Percentiles rank a stretch among this genome's conserved stretches.
Conservation (phyloP, 2,113 vertebrate species). For the Sylvia atricapilla region DNA sequence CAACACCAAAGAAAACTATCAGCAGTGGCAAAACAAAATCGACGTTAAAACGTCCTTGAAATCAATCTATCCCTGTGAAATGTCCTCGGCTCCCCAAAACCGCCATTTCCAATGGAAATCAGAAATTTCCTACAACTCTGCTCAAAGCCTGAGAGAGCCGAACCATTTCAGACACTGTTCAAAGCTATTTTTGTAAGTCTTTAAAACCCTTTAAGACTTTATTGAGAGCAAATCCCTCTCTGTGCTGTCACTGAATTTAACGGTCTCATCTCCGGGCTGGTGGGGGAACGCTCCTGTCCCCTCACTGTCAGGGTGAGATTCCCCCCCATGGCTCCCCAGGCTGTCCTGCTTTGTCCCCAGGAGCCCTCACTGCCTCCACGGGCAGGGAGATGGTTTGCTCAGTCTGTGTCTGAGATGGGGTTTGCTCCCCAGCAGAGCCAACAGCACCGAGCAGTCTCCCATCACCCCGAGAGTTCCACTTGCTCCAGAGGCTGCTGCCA, state of each 20-base stretch:
- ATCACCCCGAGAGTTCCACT: not conserved
- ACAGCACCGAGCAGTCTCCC: not conserved
- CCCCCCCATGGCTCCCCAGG: rapidly evolving
- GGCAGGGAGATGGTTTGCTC: not conserved
- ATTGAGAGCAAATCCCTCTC: not conserved
- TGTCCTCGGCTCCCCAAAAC: not conserved
- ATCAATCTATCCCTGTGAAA: not conserved
- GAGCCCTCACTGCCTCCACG: rapidly evolving
- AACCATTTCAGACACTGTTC: not conserved
- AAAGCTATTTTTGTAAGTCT: not conserved
- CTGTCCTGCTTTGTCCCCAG: not conserved
- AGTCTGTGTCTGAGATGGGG: rapidly evolving
- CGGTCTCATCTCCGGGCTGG: rapidly evolving
- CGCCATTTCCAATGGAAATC: not conserved
- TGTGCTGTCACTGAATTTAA: not conserved
- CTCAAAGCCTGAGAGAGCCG: not conserved
- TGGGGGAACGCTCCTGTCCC: rapidly evolving
- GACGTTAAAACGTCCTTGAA: not conserved
- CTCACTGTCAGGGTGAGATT: rapidly evolving
- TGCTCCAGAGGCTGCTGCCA: not conserved
- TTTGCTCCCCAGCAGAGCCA: not conserved
- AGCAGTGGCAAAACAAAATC: not conserved
- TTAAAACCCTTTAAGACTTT: not conserved
- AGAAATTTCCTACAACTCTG: not conserved
- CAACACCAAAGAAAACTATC: not conserved